Evolutionary conservation across 2,797 vertebrate genomes (phyloP).

Genomic region (Thunnus albacares): DNA sequence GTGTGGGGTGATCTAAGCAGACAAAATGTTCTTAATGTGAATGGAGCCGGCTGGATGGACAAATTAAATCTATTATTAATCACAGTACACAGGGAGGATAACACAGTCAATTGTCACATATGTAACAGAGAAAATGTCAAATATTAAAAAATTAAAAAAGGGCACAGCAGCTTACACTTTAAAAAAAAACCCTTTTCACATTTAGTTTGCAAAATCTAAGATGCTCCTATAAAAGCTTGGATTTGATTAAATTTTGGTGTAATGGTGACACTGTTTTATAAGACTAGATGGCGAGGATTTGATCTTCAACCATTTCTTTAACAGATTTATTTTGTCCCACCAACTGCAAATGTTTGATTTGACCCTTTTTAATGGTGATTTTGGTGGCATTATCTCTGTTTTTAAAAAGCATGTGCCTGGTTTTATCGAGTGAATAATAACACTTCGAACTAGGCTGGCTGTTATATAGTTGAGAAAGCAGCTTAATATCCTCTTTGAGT

Average conservation of each 20-base stretch:
- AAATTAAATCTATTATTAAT: conserved; percentile 55
- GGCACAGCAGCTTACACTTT: conserved; percentile 3
- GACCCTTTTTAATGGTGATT: conserved; percentile 20
- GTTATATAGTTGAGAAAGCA: conserved; percentile 35
- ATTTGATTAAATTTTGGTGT: conserved; percentile 11
- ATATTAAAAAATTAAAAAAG: conserved; percentile 2
- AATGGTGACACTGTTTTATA: neutral
- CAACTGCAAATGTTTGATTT: neutral
- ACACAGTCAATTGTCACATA: conserved; percentile 19
- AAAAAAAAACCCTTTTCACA: conserved; percentile 11
- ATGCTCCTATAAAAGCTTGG: neutral
- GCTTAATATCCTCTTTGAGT: conserved; percentile 38
- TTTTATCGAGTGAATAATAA: conserved; percentile 57
- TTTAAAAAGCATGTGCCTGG: conserved; percentile 30
- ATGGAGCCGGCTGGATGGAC: conserved; percentile 10
- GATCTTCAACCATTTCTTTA: conserved; percentile 1
- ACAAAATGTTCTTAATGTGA: conserved; percentile 47
- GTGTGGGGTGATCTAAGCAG: conserved; percentile 41
- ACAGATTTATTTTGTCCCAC: conserved; percentile 15
- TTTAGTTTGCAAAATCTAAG: conserved; percentile 4
- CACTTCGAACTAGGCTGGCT: conserved; percentile 39
- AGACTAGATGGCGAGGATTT: neutral
- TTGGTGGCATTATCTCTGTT: conserved; percentile 34
- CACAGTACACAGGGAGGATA: conserved; percentile 37
- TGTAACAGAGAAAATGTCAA: conserved; percentile 11